phyloP scores from a whole-genome alignment of 2,113 vertebrate species.

The Charadrius vociferus region DNA sequence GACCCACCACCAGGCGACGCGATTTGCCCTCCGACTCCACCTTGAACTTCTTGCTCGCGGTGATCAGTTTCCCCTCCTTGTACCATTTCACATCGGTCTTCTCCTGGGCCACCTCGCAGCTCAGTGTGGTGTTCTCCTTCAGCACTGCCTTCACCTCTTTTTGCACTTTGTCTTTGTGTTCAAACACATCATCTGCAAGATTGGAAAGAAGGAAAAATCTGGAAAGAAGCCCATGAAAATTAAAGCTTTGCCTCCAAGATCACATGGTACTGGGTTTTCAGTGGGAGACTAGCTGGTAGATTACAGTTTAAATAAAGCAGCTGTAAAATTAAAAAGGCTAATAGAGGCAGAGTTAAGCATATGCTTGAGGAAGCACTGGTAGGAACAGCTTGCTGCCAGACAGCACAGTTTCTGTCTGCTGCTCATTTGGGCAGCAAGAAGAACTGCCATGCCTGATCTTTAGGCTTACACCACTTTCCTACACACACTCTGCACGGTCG shows the following conservation, averaged over 20 bases:
- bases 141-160: constrained; percentile 71
- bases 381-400: background rate
- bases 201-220: background rate
- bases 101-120: constrained; percentile 76
- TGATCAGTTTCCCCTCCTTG: constrained; percentile 81
- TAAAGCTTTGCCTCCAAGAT: background rate
- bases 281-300: background rate
- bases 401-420: background rate
- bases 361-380: background rate
- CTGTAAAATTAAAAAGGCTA: background rate
- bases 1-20: constrained; percentile 77
- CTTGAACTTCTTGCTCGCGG: constrained; percentile 71
- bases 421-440: background rate
- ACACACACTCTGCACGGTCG: background rate
- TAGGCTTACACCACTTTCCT: background rate
- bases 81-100: constrained; percentile 84
- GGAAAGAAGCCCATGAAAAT: background rate
- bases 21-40: constrained; percentile 70
- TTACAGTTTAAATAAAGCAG: background rate
- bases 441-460: background rate
- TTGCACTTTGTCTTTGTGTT: constrained; percentile 37
- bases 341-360: background rate
- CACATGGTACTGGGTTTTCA: background rate
- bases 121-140: constrained; percentile 70
- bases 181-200: background rate